Evolutionary conservation across 2,888 invertebrate genomes (phyloP), one percentile per base, ranked within the genome.

Genomic region (Podabrus alpinus): DNA sequence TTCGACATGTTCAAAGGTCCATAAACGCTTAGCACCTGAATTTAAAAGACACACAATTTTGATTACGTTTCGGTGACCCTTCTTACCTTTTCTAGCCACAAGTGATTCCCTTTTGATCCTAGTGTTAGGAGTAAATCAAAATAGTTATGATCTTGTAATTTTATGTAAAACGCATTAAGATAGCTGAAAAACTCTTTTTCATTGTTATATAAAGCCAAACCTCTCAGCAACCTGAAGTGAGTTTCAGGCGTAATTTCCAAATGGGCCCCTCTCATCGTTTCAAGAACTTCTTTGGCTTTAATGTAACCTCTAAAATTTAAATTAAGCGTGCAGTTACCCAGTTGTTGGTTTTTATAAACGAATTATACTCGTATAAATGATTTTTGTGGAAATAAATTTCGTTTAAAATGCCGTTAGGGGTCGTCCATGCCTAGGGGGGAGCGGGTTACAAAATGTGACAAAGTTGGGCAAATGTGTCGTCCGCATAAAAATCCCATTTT

Each of bases 191-290:
- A 78, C 0, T 81, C 78, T 0, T 83, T 80, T 1, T 82, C 68
- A 67, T 89, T 85, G 1, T 87, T 88, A 72, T 89, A 89, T 81
- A 86, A 89, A 3, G 89, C 89, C 29, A 90, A 86, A 0, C 89
- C 90, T 67, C 87, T 86, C 0, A 90, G 86, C 17, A 90, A 84
- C 7, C 89, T 87, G 0, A 88, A 88, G 74, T 89, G 88, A 0
- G 91, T 92, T 59, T 88, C 88, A 1, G 86, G 77, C 7, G 89
- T 88, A 0, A 85, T 83, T 0, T 86, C 80, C 1, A 92, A 81
- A 66, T 90, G 89, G 0, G 90, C 87, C 0, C 90, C 89, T 62
- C 86, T 87, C 92, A 93, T 92, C 84, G 89, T 90, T 45, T 87
- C 87, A 5, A 91, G 80, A 0, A 91, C 88, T 74, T 88, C 86